Percentiles rank a stretch among this genome's conserved stretches.
Conservation (phyloP, 2,888 invertebrate genomes). For the Apamea monoglypha region DNA sequence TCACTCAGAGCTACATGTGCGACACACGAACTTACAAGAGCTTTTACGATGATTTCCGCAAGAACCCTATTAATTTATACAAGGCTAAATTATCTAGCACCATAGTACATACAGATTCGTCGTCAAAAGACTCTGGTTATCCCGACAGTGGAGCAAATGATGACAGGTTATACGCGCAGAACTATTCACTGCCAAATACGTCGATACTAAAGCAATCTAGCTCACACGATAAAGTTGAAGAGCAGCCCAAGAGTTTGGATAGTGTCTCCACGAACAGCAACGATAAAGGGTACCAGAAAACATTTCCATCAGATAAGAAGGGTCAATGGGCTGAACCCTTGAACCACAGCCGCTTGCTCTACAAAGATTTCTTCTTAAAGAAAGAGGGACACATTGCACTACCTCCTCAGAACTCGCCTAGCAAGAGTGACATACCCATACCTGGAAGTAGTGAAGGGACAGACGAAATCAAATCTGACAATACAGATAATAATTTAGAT, state of each 20-base stretch:
- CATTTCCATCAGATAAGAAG: slow-evolving; percentile 75
- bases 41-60: slow-evolving; percentile 84
- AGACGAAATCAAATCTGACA: slow-evolving; percentile 66
- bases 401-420: slow-evolving; percentile 84
- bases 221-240: slow-evolving; percentile 73
- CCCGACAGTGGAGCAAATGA: slow-evolving; percentile 83
- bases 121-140: slow-evolving; percentile 88
- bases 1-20: slow-evolving; percentile 70
- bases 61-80: slow-evolving; percentile 71
- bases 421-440: slow-evolving; percentile 69
- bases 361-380: slow-evolving; percentile 87
- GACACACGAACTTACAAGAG: slow-evolving; percentile 82
- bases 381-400: slow-evolving; percentile 84
- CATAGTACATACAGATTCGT: slow-evolving; percentile 80
- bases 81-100: slow-evolving; percentile 81
- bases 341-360: slow-evolving; percentile 86
- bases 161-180: slow-evolving; percentile 77
- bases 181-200: slow-evolving; percentile 81
- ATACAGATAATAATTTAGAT: slow-evolving; percentile 74
- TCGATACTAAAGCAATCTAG: slow-evolving; percentile 75
- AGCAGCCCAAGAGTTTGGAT: slow-evolving; percentile 84
- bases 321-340: slow-evolving; percentile 80
- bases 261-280: slow-evolving; percentile 77
- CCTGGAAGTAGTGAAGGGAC: slow-evolving; percentile 70
- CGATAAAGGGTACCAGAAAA: slow-evolving; percentile 76